A percentile compares a stretch with the other conserved stretches of the same genome.
Conservation (phyloP, 2,797 vertebrate genomes). For the Halcyon leucocephala region DNA sequence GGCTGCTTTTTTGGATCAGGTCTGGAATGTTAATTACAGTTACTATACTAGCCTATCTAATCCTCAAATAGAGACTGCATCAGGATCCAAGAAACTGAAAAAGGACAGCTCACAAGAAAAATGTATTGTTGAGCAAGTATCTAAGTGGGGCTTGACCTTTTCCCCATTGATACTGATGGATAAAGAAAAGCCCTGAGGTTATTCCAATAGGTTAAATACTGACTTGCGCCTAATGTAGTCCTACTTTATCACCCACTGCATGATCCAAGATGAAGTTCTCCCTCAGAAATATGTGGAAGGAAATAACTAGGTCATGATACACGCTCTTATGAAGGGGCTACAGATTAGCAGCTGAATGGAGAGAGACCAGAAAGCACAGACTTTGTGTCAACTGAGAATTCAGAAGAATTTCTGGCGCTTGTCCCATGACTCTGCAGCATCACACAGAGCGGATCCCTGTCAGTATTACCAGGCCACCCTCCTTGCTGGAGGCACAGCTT, state of each 20-base stretch:
- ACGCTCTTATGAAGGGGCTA: constrained; percentile 51
- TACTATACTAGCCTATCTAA: neutral
- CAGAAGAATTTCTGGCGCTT: constrained; percentile 51
- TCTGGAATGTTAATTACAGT: neutral
- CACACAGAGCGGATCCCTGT: constrained; percentile 56
- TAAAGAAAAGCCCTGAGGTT: neutral
- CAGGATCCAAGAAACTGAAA: neutral
- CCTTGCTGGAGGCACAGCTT: constrained; percentile 57
- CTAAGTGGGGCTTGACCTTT: neutral
- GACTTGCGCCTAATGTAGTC: neutral
- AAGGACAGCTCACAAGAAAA: neutral
- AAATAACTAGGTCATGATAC: constrained; percentile 63
- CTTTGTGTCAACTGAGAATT: constrained; percentile 59
- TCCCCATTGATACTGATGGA: neutral
- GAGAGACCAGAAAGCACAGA: constrained; percentile 57
- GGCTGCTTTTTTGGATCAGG: neutral
- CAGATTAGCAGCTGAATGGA: constrained; percentile 59
- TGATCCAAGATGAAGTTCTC: constrained; percentile 39
- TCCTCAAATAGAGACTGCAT: neutral
- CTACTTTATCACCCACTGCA: neutral
- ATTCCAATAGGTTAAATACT: neutral
- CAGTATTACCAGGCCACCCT: constrained; percentile 60
- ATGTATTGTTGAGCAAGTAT: neutral
- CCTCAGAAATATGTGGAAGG: constrained; percentile 45
- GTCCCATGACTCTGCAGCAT: constrained; percentile 53